phyloP scores from a whole-genome alignment of 2,888 invertebrate genomes.

The Nemoura dubitans region DNA sequence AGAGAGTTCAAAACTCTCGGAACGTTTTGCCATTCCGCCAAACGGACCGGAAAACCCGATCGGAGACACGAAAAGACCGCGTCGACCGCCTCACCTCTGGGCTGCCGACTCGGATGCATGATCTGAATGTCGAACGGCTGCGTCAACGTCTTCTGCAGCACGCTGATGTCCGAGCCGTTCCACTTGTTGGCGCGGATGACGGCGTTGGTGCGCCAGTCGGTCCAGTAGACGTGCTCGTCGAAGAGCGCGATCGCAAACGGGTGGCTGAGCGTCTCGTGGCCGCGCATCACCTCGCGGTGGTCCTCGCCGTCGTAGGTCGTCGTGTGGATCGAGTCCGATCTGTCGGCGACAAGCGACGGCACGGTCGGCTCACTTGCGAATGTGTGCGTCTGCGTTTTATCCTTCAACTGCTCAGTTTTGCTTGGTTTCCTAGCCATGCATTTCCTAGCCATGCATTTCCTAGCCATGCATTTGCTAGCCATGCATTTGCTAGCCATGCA shows the following conservation, averaged over 20 bases:
- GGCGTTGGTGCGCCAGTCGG: constrained; percentile 90
- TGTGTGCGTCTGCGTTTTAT: too few species aligned
- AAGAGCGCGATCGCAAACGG: constrained; percentile 89
- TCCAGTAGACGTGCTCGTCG: constrained; percentile 91
- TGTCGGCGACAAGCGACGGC: too few species aligned
- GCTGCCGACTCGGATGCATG: constrained; percentile 79
- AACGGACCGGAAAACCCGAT: too few species aligned
- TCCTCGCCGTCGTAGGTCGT: constrained; percentile 82
- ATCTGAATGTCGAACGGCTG: constrained; percentile 93
- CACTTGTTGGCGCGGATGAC: constrained; percentile 90
- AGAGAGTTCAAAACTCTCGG: too few species aligned
- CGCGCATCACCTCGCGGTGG: constrained; percentile 74
- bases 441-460: too few species aligned
- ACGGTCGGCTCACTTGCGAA: too few species aligned
- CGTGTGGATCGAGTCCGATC: constrained; percentile 88
- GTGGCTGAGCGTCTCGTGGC: constrained; percentile 81
- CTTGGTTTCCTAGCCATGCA: too few species aligned
- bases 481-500: too few species aligned
- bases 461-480: too few species aligned
- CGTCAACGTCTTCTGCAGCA: constrained; percentile 82
- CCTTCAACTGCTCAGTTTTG: too few species aligned
- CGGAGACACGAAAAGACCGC: too few species aligned
- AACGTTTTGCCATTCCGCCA: too few species aligned
- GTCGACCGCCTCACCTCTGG: constrained; percentile 59
- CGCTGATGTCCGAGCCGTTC: constrained; percentile 78